A percentile compares a stretch with the other conserved stretches of the same genome.
Evolutionary conservation across 2,797 vertebrate species (phyloP).

Genomic region (Oreonectes daqikongensis): DNA sequence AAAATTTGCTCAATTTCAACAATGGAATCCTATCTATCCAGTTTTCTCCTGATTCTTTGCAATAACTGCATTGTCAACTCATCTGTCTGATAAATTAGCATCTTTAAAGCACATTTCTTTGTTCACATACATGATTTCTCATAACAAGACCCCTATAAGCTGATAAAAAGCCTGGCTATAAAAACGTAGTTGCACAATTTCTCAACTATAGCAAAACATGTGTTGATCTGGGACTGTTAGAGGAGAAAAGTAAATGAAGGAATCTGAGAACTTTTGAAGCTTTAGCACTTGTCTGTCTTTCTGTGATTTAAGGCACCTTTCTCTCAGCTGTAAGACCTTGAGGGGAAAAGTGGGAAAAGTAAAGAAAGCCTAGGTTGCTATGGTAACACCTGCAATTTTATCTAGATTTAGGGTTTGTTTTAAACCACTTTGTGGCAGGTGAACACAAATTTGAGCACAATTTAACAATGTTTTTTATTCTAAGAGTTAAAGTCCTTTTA

Average conservation of each 20-base stretch:
- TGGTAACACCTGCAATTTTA: constrained; percentile 12
- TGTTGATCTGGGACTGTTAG: not conserved
- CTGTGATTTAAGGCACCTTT: constrained; percentile 10
- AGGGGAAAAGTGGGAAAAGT: constrained; percentile 9
- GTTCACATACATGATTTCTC: too few species aligned
- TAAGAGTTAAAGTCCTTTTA: not conserved
- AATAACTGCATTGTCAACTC: too few species aligned
- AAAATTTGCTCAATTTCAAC: not conserved
- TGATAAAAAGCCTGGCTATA: not conserved
- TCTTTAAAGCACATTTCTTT: too few species aligned
- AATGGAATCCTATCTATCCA: not conserved
- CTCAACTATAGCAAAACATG: too few species aligned
- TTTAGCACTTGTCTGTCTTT: constrained; percentile 15
- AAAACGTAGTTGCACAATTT: not conserved
- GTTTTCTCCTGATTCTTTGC: not conserved
- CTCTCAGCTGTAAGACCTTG: constrained; percentile 19
- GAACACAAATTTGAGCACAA: not conserved
- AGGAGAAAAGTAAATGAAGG: not conserved
- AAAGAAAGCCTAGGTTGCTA: constrained; percentile 16
- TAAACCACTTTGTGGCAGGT: not conserved
- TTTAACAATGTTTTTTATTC: not conserved
- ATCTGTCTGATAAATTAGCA: too few species aligned
- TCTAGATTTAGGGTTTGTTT: not conserved
- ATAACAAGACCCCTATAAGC: not conserved
- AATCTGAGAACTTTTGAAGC: not conserved